Conservation (phyloP, 1,140 invertebrate species). For the Cydia splendana region DNA sequence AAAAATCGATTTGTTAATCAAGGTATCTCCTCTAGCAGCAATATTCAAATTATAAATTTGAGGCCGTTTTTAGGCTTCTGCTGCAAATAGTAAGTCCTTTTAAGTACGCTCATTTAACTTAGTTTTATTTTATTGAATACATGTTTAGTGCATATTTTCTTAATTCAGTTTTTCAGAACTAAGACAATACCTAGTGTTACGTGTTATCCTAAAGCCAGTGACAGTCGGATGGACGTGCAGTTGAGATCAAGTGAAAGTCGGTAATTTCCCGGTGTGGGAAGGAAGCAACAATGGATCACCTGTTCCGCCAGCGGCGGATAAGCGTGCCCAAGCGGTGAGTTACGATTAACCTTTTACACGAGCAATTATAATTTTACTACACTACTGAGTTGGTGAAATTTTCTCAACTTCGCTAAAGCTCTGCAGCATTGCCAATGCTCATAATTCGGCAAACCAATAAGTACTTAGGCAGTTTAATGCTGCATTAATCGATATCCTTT, state of each 20-base stretch:
- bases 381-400: no score
- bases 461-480: no score
- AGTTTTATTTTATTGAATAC: neutral
- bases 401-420: no score
- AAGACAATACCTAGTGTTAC: slow-evolving; percentile 6
- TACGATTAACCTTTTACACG: slow-evolving; percentile 18
- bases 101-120: neutral
- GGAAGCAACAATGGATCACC: slow-evolving; percentile 68
- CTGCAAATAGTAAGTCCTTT: neutral
- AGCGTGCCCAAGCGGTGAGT: slow-evolving; percentile 72
- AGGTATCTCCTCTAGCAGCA: no score
- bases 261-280: slow-evolving; percentile 63
- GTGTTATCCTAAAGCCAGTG: slow-evolving; percentile 29
- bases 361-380: neutral
- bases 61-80: no score
- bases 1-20: no score
- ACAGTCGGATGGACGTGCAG: slow-evolving; percentile 34
- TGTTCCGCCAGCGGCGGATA: slow-evolving; percentile 72
- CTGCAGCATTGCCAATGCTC: no score
- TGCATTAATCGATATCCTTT: no score
- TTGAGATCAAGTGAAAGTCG: slow-evolving; percentile 70
- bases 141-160: slow-evolving; percentile 26
- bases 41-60: no score
- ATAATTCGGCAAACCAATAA: no score
- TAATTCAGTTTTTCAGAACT: neutral